Conservation (phyloP, 2,113 vertebrate genomes). For the Archocentrus centrarchus region DNA sequence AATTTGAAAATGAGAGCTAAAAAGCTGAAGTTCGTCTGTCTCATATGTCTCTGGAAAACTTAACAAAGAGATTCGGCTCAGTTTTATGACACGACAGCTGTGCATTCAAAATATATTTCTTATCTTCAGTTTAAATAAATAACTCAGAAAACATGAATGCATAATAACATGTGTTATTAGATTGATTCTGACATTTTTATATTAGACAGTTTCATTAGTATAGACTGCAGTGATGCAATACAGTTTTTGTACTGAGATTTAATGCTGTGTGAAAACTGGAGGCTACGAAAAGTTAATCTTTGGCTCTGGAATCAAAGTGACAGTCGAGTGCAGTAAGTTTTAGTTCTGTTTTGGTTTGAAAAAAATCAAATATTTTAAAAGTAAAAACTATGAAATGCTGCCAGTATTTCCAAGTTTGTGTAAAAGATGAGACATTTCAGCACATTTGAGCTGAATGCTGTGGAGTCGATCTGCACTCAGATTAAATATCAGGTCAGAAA, state of each 20-base stretch:
- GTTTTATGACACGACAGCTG: accelerated
- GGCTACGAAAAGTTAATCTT: slow-evolving; percentile 38
- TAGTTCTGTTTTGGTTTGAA: accelerated
- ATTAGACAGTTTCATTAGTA: background rate
- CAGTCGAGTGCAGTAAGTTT: slow-evolving; percentile 27
- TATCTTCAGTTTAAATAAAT: background rate
- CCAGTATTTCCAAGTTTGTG: accelerated
- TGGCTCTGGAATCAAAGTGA: slow-evolving; percentile 41
- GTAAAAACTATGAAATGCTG: background rate
- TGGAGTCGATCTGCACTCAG: background rate
- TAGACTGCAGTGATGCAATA: background rate
- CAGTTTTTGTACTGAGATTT: background rate
- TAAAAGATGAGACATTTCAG: background rate
- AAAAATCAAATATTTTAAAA: background rate
- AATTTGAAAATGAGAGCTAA: no score
- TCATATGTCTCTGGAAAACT: no score
- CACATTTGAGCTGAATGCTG: accelerated
- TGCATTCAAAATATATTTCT: background rate
- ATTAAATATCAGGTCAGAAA: background rate
- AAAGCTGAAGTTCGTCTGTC: accelerated
- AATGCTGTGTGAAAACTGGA: slow-evolving; percentile 46
- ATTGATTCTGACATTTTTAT: background rate
- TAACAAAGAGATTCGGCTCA: background rate
- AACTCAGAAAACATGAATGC: background rate
- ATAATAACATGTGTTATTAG: no score